Conservation (phyloP, 2,797 vertebrate species). For the Phalanger gymnotis region DNA sequence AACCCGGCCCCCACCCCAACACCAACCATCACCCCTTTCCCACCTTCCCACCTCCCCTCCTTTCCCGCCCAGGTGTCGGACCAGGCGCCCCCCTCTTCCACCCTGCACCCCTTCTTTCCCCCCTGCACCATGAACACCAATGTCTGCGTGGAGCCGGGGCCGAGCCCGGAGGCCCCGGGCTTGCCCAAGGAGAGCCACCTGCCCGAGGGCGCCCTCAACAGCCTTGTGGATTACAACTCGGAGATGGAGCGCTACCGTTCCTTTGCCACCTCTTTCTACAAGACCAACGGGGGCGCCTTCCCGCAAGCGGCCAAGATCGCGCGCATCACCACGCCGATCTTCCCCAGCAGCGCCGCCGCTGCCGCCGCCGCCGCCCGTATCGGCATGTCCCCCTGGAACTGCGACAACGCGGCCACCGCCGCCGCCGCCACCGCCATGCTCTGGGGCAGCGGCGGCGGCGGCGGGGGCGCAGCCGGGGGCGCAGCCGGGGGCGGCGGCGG, state of each 20-base stretch:
- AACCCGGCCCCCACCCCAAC: conserved; percentile 68
- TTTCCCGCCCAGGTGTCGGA: conserved; percentile 70
- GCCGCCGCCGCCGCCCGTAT: conserved; percentile 92
- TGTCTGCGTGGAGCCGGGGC: conserved; percentile 95
- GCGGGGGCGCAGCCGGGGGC: conserved; percentile 82
- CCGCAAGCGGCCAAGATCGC: conserved; percentile 96
- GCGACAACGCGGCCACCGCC: conserved; percentile 92
- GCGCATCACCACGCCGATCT: conserved; percentile 97
- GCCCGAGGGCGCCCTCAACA: conserved; percentile 95
- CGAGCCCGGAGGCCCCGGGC: conserved; percentile 92
- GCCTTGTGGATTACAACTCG: conserved; percentile 98
- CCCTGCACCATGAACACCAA: conserved; percentile 93
- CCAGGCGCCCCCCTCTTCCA: conserved; percentile 75
- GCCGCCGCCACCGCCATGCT: conserved; percentile 95
- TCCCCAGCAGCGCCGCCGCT: conserved; percentile 87
- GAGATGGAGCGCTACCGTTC: conserved; percentile 98
- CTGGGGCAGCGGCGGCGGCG: conserved; percentile 86
- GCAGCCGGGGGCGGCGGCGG: conserved; percentile 68
- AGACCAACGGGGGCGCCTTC: conserved; percentile 94
- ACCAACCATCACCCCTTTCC: conserved; percentile 72
- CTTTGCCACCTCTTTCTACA: conserved; percentile 96
- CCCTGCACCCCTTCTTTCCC: conserved; percentile 81
- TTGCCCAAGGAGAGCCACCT: conserved; percentile 96
- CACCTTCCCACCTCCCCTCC: conserved; percentile 54
- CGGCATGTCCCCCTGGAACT: conserved; percentile 98